Base-by-base conservation (phyloP, 2,888 invertebrate species). In the Pandemis cinnamomeana region DNA sequence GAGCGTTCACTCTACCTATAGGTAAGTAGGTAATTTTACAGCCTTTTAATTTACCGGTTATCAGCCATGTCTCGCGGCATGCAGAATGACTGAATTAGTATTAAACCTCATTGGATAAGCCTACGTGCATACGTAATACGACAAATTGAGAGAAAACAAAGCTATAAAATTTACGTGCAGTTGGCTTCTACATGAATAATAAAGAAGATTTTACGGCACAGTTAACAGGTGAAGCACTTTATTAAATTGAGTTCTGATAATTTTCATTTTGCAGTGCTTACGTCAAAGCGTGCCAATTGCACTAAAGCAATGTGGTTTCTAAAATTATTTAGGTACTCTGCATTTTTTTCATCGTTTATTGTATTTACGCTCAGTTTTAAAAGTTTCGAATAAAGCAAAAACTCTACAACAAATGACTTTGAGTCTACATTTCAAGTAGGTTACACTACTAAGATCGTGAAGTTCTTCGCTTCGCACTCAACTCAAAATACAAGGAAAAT, bases 1-100 rank as follows among this genome's bases (percentile, higher is more conserved):
- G 67, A 67, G 13, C 53, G 41, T 53, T 51, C 67, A 67, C 15
- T 41, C 36, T 53, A 36, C 27, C 27, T 36, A 36, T 36, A 36
- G 53, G 7, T 64, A 46, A 7, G 27, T 48, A 48, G 20, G 42
- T 13, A 15, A 41, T 67, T 67, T 67, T 11, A 67, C 48, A n/a
- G 6, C 41, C 41, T 53, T 48, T 48, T 67, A 67, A 67, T 67
- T 53, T 53, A 67, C 53, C 15, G 67, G 67, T 67, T 53, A 67
- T 51, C 51, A 36, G 53, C 61, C 15, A 41, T 42, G 51, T 67
- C 15, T 53, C 64, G 13, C 20, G 13, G n/a, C n/a, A n/a, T 64
- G 27, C 64, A 51, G 20, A 64, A 36, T 48, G 58, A 64, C 64
- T 36, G 27, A 48, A 64, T 48, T 44, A 44, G 44, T 11, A 64